phyloP scores from a whole-genome alignment of 2,888 invertebrate species.

The Nomada flava region DNA sequence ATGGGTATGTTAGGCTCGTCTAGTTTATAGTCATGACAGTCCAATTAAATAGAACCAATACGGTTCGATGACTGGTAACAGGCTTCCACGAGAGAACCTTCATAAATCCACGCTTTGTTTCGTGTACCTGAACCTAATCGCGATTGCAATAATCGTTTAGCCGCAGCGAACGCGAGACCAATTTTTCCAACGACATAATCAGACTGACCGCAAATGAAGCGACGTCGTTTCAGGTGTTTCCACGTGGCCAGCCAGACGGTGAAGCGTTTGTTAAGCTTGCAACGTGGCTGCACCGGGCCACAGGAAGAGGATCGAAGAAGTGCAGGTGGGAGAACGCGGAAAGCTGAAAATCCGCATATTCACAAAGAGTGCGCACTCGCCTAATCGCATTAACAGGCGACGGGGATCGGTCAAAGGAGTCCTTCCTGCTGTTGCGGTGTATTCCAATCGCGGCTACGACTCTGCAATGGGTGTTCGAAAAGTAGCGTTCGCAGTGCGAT shows the following conservation, averaged over 20 bases:
- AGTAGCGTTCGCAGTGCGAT: neutral
- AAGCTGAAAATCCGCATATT: constrained; percentile 67
- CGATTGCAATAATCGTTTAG: constrained; percentile 15
- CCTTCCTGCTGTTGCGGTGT: constrained; percentile 43
- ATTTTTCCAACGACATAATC: constrained; percentile 32
- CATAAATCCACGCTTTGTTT: neutral
- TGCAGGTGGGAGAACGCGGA: constrained; percentile 40
- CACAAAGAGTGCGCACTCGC: constrained; percentile 70
- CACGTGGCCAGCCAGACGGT: constrained; percentile 15
- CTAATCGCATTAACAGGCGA: constrained; percentile 76
- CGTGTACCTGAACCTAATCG: neutral
- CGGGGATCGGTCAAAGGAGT: constrained; percentile 68
- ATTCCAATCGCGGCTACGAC: constrained; percentile 1
- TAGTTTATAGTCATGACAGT: too few species aligned
- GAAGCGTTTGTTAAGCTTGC: constrained; percentile 26
- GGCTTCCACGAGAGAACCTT: constrained; percentile 18
- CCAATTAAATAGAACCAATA: constrained; percentile 24
- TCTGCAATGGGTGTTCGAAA: constrained; percentile 15
- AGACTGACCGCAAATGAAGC: constrained; percentile 30
- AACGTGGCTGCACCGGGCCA: neutral
- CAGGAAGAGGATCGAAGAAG: neutral
- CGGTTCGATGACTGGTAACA: neutral
- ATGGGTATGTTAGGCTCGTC: constrained; percentile 21
- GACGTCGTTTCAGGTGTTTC: constrained; percentile 33
- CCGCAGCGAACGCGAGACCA: neutral